Conservation (phyloP, 2,797 vertebrate genomes). For the Sciurus carolinensis region DNA sequence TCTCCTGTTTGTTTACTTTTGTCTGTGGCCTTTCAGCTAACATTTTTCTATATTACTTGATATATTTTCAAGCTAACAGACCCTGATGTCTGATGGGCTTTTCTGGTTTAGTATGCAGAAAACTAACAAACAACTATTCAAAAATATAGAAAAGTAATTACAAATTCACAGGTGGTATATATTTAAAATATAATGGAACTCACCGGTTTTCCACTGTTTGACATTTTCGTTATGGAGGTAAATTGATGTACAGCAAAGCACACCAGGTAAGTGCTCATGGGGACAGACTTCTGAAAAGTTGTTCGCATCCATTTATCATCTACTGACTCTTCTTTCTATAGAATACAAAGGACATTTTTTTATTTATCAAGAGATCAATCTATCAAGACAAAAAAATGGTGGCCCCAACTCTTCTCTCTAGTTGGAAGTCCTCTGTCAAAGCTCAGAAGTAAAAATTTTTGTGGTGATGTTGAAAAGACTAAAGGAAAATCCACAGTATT, state of each 20-base stretch:
- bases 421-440: conserved; percentile 23
- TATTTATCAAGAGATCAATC: background rate
- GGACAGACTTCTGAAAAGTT: conserved; percentile 93
- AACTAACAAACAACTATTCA: background rate
- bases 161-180: background rate
- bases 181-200: conserved; percentile 86
- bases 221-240: conserved; percentile 75
- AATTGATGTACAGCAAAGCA: conserved; percentile 98
- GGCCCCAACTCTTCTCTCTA: background rate
- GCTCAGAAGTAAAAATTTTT: background rate
- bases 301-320: conserved; percentile 88
- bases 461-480: background rate
- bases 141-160: background rate
- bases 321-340: conserved; percentile 79
- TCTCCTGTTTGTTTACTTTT: background rate
- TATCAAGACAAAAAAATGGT: background rate
- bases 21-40: background rate
- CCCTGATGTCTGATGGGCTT: background rate
- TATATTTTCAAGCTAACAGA: background rate
- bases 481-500: conserved; percentile 11
- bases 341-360: conserved; percentile 71
- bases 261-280: conserved; percentile 99
- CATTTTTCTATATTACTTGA: background rate
- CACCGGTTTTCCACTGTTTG: conserved; percentile 91
- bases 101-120: background rate